Evolutionary conservation across 2,113 vertebrate species (phyloP).

Genomic region (Oryzias woworae): DNA sequence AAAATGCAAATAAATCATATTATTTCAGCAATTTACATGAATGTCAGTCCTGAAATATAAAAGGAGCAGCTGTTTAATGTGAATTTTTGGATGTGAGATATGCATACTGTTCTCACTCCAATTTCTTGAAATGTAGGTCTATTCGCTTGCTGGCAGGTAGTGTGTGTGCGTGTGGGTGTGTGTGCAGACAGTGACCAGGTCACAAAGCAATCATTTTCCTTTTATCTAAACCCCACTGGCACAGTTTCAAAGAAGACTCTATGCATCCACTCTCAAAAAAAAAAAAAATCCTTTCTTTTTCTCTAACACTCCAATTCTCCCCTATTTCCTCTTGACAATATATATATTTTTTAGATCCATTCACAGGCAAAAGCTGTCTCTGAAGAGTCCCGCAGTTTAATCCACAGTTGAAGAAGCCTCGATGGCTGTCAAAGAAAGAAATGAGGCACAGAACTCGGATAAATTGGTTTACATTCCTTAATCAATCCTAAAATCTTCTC

Average conservation of each 20-base stretch:
- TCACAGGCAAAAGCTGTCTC: conserved; percentile 15
- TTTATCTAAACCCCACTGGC: conserved; percentile 41
- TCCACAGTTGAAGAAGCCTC: conserved; percentile 22
- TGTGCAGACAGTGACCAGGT: not conserved
- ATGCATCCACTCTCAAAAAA: conserved; percentile 9
- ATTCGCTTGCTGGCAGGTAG: conserved; percentile 19
- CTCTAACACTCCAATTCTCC: not conserved
- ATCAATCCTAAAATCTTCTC: no score
- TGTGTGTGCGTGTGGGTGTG: conserved; percentile 10
- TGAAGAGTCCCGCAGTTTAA: not conserved
- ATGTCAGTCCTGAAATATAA: not conserved
- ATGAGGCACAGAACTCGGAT: conserved; percentile 9
- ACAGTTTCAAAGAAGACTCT: conserved; percentile 39
- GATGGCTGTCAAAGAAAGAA: conserved; percentile 26
- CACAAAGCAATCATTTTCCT: conserved; percentile 37
- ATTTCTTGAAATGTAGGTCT: conserved; percentile 57
- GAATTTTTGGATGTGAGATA: conserved; percentile 14
- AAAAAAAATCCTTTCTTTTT: conserved; percentile 5
- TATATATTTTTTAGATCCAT: conserved; percentile 22
- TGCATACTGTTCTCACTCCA: conserved; percentile 48
- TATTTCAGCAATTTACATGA: no score
- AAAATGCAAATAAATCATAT: no score
- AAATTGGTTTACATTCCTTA: no score
- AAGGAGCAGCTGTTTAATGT: not conserved
- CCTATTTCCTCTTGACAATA: conserved; percentile 14